Conservation (phyloP, 1,140 invertebrate species). For the Saccostrea cuccullata region DNA sequence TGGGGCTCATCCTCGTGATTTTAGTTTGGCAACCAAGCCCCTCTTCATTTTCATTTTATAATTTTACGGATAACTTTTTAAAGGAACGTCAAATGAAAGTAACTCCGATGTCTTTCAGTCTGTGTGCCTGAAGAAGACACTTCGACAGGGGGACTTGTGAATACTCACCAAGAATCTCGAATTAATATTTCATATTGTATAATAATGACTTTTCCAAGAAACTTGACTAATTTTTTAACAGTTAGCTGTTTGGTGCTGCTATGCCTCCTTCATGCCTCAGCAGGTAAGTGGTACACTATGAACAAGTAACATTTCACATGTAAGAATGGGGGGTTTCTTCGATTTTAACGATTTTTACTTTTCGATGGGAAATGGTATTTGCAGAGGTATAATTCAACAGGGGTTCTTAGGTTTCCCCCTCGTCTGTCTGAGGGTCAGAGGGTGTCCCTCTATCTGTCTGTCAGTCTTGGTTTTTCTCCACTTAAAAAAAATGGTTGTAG, state of each 20-base stretch:
- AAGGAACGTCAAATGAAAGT: not conserved
- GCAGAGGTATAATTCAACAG: too few relatives aligned
- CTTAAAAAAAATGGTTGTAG: too few relatives aligned
- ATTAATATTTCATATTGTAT: not conserved
- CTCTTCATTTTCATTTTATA: constrained; percentile 12
- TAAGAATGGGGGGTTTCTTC: not conserved
- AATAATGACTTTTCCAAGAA: constrained; percentile 11
- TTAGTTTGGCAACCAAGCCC: not conserved
- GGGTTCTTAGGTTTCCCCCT: too few relatives aligned
- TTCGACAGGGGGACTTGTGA: not conserved
- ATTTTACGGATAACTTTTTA: not conserved
- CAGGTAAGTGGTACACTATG: not conserved
- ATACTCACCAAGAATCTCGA: constrained; percentile 21
- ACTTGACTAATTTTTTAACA: not conserved
- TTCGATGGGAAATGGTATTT: too few relatives aligned
- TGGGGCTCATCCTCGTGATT: constrained; percentile 8
- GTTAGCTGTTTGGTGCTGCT: not conserved
- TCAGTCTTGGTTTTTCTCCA: too few relatives aligned
- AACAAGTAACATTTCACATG: not conserved
- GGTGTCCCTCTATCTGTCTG: too few relatives aligned
- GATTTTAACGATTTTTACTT: too few relatives aligned
- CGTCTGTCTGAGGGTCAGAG: too few relatives aligned
- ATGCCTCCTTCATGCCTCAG: not conserved
- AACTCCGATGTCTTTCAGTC: not conserved
- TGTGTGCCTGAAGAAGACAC: not conserved